Evolutionary conservation across 2,888 invertebrate species (phyloP), one percentile per base, ranked within the genome.

Genomic region (Latrodectus hesperus): DNA sequence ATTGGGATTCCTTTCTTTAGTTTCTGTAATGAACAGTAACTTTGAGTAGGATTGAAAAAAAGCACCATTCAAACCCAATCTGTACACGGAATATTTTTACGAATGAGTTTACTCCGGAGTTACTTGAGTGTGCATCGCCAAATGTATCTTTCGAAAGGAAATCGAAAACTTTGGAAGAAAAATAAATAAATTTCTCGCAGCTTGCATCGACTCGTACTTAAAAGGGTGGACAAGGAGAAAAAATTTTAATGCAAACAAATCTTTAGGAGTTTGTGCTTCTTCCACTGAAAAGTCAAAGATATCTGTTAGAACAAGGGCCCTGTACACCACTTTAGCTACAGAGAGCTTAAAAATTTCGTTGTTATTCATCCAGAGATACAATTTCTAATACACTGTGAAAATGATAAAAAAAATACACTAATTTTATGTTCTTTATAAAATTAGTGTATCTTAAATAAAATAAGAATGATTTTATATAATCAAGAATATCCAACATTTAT

Each of bases 1-100:
- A 88, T 88, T 88, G 84, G 76, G 75, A 84, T 80, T 88, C 79
- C 75, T 80, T 84, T 88, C 88, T 88, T 88, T 84, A 38, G 81
- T 73, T 72, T 71, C 71, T 26, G 76, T 81, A 87, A 87, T 87
- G 86, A 87, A 87, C 86, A 72, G 81, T 71, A 73, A 75, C 81
- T 87, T 82, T 81, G 86, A 86, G 76, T 75, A 76, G 86, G 51
- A 78, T 60, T 67, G 70, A 85, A 86, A 87, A 77, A 49, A 11
- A 12, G 22, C 17, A 38, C 52, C 72, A 67, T 81, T 81, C 77
- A 81, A 87, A 87, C 81, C 81, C 81, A 87, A 87, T 87, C 81
- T 71, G 86, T 87, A 87, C 86, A 81, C 81, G 49, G 73, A 81
- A 53, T 71, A 87, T 87, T 81, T 87, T 87, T 87, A 80, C 68